These are phyloP conservation scores for Gymnopithys bicolor DNA, from an alignment of 2,797 vertebrate species.

Conservation along the genomic window DNA sequence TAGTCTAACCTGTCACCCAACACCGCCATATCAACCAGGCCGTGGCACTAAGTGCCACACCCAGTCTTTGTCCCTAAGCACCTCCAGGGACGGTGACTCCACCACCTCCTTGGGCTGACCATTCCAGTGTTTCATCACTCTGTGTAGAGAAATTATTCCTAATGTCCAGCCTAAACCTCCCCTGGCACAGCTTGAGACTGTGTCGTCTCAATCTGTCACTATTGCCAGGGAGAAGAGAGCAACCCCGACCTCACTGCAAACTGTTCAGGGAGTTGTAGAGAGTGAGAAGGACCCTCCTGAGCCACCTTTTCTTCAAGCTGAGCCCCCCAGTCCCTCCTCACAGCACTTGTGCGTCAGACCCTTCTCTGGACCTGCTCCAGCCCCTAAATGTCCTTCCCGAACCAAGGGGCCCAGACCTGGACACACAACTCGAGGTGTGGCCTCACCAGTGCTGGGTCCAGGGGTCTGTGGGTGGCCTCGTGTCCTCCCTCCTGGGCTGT, in stretches of 20 bases:
- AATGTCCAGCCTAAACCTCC: accelerated
- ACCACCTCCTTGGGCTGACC: accelerated
- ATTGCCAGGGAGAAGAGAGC: neutral
- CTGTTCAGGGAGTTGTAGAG: neutral
- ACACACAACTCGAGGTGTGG: neutral
- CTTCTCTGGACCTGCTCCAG: neutral
- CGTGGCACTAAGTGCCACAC: no score
- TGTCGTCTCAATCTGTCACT: neutral
- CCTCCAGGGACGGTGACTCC: neutral
- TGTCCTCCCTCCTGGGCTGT: neutral
- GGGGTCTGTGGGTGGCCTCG: accelerated
- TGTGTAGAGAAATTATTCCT: neutral
- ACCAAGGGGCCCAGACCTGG: neutral
- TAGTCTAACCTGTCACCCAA: accelerated
- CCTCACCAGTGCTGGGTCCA: neutral
- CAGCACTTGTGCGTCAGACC: neutral
- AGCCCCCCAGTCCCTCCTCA: neutral
- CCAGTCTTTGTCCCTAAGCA: neutral
- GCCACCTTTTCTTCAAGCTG: neutral
- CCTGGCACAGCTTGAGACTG: accelerated
- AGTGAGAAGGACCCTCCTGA: neutral
- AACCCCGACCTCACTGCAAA: no score
- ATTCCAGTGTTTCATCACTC: accelerated
- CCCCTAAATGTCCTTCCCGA: neutral
- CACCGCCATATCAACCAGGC: accelerated